Evolutionary conservation across 2,888 invertebrate species (phyloP).

Genomic region (Cynaeus angustus): DNA sequence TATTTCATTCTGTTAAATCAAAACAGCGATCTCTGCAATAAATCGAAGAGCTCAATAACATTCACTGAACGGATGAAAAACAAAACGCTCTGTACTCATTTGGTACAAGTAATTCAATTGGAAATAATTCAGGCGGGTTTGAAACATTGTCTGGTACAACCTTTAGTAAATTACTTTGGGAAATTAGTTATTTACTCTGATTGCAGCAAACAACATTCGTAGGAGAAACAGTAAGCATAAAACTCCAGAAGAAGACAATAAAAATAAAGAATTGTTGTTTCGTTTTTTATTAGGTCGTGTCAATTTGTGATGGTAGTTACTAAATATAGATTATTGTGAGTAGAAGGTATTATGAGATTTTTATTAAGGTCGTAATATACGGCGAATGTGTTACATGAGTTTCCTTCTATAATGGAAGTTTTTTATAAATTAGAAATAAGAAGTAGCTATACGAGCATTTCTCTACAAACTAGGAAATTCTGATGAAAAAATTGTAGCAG

Average conservation of each 20-base stretch:
- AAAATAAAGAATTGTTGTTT: neutral
- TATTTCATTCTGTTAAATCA: constrained; percentile 13
- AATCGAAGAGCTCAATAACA: constrained; percentile 16
- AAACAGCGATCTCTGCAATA: constrained; percentile 17
- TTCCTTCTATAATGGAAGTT: too few species aligned
- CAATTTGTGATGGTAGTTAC: neutral
- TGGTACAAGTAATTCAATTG: constrained; percentile 11
- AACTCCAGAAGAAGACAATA: neutral
- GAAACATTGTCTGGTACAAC: neutral
- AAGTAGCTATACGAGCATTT: too few species aligned
- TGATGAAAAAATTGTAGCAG: too few species aligned
- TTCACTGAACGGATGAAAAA: constrained; percentile 5
- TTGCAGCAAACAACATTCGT: neutral
- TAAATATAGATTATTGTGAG: neutral
- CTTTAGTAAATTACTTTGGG: neutral
- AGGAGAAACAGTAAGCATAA: constrained; percentile 2
- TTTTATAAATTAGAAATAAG: too few species aligned
- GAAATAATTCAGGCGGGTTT: constrained; percentile 19
- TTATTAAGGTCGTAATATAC: too few species aligned
- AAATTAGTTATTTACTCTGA: constrained; percentile 9
- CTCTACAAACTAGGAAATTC: too few species aligned
- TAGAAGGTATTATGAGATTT: neutral
- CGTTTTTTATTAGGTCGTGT: neutral
- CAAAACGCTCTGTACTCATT: constrained; percentile 17
- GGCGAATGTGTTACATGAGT: too few species aligned